Evolutionary conservation across 2,113 vertebrate species (phyloP), one percentile per base, ranked within the genome.

Genomic region (Scartelaos histophorus): DNA sequence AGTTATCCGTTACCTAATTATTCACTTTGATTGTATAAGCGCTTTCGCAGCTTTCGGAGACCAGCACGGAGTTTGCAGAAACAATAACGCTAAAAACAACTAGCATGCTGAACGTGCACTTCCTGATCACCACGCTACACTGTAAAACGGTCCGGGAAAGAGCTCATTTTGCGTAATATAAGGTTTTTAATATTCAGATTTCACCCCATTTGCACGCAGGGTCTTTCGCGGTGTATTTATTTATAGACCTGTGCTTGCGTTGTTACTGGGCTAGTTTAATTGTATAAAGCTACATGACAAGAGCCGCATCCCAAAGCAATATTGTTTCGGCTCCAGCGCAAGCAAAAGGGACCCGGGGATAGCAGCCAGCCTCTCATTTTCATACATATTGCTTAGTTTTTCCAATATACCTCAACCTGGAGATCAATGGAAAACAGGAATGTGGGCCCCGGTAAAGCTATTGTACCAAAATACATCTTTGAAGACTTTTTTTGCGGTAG

Each of bases 351-450:
- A 58, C 22, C 65, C 69, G 34, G 80, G 67, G 78, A 67, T 75
- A 80, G 82, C 71, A 69, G 71, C 66, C 67, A 81, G 80, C 24
- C 75, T 45, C 86, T 90, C 82, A 89, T 90, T 90, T 90, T 90
- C 90, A 92, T 90, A 88, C 87, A 89, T 85, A 90, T 88, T 85
- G 87, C 85, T 85, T 88, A 76, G 68, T 89, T 76, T 88, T 82
- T 85, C 83, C 78, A 83, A 77, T 78, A 72, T 78, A 81, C 73
- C 73, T 88, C 71, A 43, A 70, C 74, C 66, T 25, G 51, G 69
- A 87, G 74, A 82, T 81, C 77, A 77, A 83, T 90, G 88, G 87
- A 78, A 69, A 76, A 29, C 29, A 29, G 29, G 29, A 29, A 29
- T 29, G 29, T 4, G 29, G 29, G 29, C 29, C 29, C 29, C 29